A percentile compares a stretch with the other conserved stretches of the same genome.
Evolutionary conservation across 2,888 invertebrate species (phyloP).

Genomic region (Amphipyra tragopoginis): DNA sequence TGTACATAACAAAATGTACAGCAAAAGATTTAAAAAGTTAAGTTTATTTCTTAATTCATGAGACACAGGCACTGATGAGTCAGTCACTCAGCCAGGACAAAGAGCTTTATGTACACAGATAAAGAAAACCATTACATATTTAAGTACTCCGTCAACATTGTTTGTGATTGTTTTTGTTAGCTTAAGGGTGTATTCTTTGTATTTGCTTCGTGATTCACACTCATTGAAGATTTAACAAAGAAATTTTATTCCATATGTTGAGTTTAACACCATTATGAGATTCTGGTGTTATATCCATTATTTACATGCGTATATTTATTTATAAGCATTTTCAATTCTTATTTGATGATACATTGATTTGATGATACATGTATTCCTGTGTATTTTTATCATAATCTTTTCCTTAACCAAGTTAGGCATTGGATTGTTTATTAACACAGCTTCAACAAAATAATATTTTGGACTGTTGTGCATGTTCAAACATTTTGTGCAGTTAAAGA

Average conservation of each 20-base stretch:
- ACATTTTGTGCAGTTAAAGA: too few relatives aligned
- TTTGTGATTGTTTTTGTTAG: constrained; percentile 35
- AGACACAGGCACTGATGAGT: constrained; percentile 34
- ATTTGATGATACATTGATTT: constrained; percentile 4
- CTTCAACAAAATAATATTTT: too few relatives aligned
- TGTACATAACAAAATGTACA: background rate
- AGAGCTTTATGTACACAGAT: constrained; percentile 48
- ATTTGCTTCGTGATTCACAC: too few relatives aligned
- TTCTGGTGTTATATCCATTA: constrained; percentile 18
- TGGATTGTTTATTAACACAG: too few relatives aligned
- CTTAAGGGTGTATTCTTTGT: constrained; percentile 20
- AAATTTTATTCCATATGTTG: constrained; percentile 8
- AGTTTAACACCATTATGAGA: constrained; percentile 7
- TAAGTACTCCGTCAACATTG: constrained; percentile 44
- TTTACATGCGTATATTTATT: constrained; percentile 13
- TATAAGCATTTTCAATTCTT: constrained; percentile 3
- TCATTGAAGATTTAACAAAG: constrained; percentile 10
- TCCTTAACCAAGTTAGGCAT: too few relatives aligned
- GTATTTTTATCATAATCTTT: constrained; percentile 4
- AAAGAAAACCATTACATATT: constrained; percentile 46
- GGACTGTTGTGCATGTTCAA: too few relatives aligned
- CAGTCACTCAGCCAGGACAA: constrained; percentile 48
- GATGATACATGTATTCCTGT: constrained; percentile 6
- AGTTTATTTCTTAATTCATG: constrained; percentile 9
- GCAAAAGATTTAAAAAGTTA: background rate